Conservation (phyloP, 2,888 invertebrate species). For the Trimorus sp. region DNA sequence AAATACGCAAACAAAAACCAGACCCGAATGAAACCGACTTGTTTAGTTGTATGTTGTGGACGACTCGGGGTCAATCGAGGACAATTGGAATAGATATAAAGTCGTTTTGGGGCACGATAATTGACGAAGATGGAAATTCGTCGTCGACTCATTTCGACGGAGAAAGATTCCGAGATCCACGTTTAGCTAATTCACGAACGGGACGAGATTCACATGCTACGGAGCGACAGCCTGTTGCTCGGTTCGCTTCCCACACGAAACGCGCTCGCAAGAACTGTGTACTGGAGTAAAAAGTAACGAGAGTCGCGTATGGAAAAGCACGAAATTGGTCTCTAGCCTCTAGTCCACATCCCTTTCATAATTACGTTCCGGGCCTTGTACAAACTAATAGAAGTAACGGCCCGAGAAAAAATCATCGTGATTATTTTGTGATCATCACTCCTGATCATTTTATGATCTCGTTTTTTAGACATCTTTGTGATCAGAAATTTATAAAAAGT, state of each 20-base stretch:
- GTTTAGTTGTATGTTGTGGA: constrained; percentile 4
- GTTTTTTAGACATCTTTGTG: too few relatives aligned
- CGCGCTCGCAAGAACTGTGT: constrained; percentile 66
- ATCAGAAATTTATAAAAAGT: too few relatives aligned
- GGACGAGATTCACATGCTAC: constrained; percentile 69
- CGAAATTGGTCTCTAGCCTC: constrained; percentile 54
- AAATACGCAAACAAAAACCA: constrained; percentile 57
- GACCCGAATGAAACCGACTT: not conserved
- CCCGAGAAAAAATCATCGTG: too few relatives aligned
- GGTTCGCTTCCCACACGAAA: constrained; percentile 74
- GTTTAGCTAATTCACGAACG: constrained; percentile 65
- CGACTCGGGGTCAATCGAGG: constrained; percentile 15
- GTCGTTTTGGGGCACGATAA: not conserved
- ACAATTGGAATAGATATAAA: constrained; percentile 18
- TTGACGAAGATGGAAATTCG: not conserved
- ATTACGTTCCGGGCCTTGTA: constrained; percentile 54
- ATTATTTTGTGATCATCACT: too few relatives aligned
- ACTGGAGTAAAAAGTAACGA: constrained; percentile 58
- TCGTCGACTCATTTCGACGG: not conserved
- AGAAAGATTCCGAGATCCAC: constrained; percentile 31
- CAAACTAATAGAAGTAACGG: constrained; percentile 50
- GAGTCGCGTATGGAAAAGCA: constrained; percentile 56
- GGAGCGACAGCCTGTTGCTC: constrained; percentile 74
- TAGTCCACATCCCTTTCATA: constrained; percentile 51
- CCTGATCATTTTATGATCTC: too few relatives aligned